Base-by-base conservation (phyloP, 2,797 vertebrate species). In the Paedocypris micromegethes region DNA sequence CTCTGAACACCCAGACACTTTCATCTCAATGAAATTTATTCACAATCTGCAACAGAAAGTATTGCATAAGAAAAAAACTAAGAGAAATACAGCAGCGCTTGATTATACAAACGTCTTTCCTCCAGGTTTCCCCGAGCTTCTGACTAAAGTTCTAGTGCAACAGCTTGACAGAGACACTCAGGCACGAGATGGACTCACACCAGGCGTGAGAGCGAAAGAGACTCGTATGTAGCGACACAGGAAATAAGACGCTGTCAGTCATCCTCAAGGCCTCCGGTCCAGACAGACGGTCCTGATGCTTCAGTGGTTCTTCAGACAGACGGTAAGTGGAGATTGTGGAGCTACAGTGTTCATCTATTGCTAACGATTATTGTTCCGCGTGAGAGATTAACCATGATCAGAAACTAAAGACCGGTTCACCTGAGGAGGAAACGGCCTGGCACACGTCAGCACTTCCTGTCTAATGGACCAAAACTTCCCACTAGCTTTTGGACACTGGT, bases 51-150 rank as follows among this genome's bases (percentile, higher is more conserved):
- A 65, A 74, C 39, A 70, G 56, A 70, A 68, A 65, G 57, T 68
- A 70, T 59, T 64, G 68, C 68, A 58, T 64, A 70, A 64, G 42
- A 74, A 74, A 66, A 74, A 68, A 76, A 74, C 74, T 74, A 56
- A 50, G 53, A 76, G 74, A 78, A 76, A 76, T 75, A 78, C 78
- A 80, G 78, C 78, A 80, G 78, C 70, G 71, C 74, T 78, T 60
- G 55, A 70, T 76, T 77, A 80, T 80, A 80, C 74, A 78, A 80
- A 76, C 68, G 64, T 74, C 66, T 76, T 68, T 72, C 64, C 76
- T 69, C 72, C 74, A 60, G 63, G 72, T 76, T 72, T 61, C 59
- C 75, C 70, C 70, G 70, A 71, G 59, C 60, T 68, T 72, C 68
- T 68, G 66, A 59, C 69, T 76, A 73, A 54, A 70, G 66, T 74